Evolutionary conservation across 2,113 vertebrate species (phyloP).

Genomic region (Semicossyphus pulcher): DNA sequence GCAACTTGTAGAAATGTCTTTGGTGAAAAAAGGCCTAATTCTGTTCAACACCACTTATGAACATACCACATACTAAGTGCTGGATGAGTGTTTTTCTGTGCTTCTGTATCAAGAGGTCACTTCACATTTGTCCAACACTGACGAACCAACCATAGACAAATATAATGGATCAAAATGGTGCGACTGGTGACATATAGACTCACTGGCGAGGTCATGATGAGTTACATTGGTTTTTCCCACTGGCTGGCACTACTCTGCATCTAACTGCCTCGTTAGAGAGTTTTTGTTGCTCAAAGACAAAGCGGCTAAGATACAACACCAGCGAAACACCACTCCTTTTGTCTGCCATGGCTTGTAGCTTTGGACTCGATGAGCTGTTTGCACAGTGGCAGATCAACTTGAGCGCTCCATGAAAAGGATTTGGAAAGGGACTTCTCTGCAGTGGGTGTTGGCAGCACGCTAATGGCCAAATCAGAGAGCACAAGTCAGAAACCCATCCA

Average conservation of each 20-base stretch:
- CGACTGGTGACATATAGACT: neutral
- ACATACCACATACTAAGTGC: neutral
- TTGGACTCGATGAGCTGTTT: slow-evolving; percentile 52
- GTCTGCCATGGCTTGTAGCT: slow-evolving; percentile 32
- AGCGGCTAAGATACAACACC: slow-evolving; percentile 3
- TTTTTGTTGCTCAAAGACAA: slow-evolving; percentile 27
- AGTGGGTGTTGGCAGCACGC: slow-evolving; percentile 33
- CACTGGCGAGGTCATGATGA: slow-evolving; percentile 8
- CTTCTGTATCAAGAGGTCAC: neutral
- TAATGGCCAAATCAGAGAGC: slow-evolving; percentile 49
- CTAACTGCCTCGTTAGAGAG: slow-evolving; percentile 29
- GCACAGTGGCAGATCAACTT: slow-evolving; percentile 24
- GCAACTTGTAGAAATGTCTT: neutral
- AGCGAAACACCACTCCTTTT: slow-evolving; percentile 40
- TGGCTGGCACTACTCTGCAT: neutral
- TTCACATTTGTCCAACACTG: neutral
- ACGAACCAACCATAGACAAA: neutral
- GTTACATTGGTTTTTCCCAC: slow-evolving; percentile 5
- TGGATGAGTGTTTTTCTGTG: slow-evolving; percentile 5
- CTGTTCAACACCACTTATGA: neutral
- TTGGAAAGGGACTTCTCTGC: slow-evolving; percentile 37
- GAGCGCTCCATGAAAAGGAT: slow-evolving; percentile 27
- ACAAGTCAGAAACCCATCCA: slow-evolving; percentile 48
- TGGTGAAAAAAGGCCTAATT: neutral
- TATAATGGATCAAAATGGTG: neutral